Evolutionary conservation across 1,140 invertebrate genomes (phyloP).

Genomic region (Leptinotarsa undecemlineata): DNA sequence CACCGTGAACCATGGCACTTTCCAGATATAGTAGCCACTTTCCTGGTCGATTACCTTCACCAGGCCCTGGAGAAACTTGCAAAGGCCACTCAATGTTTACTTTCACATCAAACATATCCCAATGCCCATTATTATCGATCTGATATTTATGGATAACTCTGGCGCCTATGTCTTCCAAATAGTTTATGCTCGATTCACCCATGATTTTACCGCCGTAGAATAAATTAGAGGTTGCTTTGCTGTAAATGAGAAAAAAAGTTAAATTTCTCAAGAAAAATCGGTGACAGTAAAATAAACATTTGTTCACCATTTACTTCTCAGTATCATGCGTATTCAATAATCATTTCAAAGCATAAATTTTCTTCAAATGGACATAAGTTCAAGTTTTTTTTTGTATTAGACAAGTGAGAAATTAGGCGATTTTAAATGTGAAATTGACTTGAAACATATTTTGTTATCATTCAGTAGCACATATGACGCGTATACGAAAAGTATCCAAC

Average conservation of each 20-base stretch:
- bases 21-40: constrained; percentile 93
- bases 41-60: constrained; percentile 77
- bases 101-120: constrained; percentile 75
- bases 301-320: too few species aligned
- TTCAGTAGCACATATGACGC: too few species aligned
- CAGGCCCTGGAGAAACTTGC: constrained; percentile 78
- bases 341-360: too few species aligned
- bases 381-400: too few species aligned
- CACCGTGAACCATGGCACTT: constrained; percentile 76
- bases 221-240: constrained; percentile 63
- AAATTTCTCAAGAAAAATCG: too few species aligned
- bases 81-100: constrained; percentile 89
- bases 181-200: constrained; percentile 80
- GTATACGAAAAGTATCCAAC: too few species aligned
- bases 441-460: too few species aligned
- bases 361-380: too few species aligned
- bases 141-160: constrained; percentile 83
- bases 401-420: too few species aligned
- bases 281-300: too few species aligned
- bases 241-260: constrained; percentile 12
- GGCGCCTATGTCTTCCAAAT: constrained; percentile 84
- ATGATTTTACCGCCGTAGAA: constrained; percentile 84
- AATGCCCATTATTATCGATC: constrained; percentile 83
- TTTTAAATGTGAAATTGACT: too few species aligned
- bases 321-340: too few species aligned